These are phyloP conservation scores for Orbicella faveolata DNA, from an alignment of 64 coral and sea anemone species.

Conservation along the genomic window DNA sequence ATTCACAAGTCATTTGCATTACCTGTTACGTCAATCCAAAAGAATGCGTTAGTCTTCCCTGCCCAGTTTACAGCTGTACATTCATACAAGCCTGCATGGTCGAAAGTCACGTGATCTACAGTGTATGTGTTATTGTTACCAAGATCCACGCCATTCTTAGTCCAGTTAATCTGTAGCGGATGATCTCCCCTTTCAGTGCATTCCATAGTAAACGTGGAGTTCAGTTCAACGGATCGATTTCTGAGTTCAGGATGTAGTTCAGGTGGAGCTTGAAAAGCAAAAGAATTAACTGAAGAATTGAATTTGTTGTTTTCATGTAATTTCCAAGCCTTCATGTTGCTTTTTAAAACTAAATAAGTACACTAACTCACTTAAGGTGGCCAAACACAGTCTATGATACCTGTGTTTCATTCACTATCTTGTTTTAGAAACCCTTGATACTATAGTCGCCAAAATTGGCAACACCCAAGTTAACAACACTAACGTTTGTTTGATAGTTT, in stretches of 20 bases:
- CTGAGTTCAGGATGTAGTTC: background rate
- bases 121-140: background rate
- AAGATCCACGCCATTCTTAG: background rate
- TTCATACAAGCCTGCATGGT: background rate
- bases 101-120: background rate
- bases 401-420: no score
- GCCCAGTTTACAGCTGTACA: background rate
- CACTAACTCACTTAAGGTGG: no score
- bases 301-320: no score
- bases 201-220: background rate
- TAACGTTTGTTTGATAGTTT: no score
- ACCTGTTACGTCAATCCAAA: constrained; percentile 9
- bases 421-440: no score
- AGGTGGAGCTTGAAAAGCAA: background rate
- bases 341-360: no score
- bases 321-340: no score
- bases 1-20: background rate
- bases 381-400: no score
- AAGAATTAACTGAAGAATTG: no score
- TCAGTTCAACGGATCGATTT: background rate
- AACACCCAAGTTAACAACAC: no score
- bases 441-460: no score
- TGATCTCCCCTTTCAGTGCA: background rate
- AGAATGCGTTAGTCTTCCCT: background rate
- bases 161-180: background rate